Percentiles rank a stretch among this genome's conserved stretches.
phyloP scores from a whole-genome alignment of 2,797 vertebrate genomes.

The Garrulus glandarius region DNA sequence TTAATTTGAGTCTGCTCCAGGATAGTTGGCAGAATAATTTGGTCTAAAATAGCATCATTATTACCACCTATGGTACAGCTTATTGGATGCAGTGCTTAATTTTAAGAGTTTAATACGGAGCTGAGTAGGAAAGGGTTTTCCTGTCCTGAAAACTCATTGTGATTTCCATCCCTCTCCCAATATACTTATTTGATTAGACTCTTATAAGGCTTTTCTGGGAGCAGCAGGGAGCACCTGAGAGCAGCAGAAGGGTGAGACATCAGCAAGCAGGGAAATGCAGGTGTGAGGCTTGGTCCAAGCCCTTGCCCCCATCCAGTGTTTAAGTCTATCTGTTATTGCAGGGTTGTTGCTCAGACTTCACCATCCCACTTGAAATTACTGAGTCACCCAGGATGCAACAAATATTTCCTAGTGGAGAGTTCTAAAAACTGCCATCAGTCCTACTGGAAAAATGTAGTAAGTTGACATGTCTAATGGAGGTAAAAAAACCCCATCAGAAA shows the following conservation, averaged over 20 bases:
- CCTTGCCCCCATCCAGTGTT: neutral
- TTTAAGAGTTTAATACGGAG: neutral
- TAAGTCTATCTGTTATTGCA: neutral
- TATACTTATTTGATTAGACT: neutral
- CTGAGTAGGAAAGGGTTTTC: neutral
- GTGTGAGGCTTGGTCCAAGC: neutral
- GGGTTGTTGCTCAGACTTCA: neutral
- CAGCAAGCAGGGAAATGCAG: neutral
- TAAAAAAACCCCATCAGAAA: neutral
- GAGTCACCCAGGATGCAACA: neutral
- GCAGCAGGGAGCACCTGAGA: neutral
- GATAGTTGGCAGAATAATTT: slow-evolving; percentile 10
- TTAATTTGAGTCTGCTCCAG: slow-evolving; percentile 35
- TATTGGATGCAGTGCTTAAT: neutral
- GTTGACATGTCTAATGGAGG: neutral
- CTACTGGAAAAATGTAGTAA: neutral
- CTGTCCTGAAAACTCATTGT: neutral
- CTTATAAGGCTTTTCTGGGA: neutral
- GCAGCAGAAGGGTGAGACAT: neutral
- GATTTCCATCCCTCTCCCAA: neutral
- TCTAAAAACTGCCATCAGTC: neutral
- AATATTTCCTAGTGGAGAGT: neutral
- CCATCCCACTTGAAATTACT: neutral
- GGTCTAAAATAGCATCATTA: slow-evolving; percentile 14
- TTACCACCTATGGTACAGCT: neutral